Percentiles rank a stretch among this genome's conserved stretches.
Evolutionary conservation across 92 coral and sea anemone genomes (phyloP).

Genomic region (Siderastrea siderea): DNA sequence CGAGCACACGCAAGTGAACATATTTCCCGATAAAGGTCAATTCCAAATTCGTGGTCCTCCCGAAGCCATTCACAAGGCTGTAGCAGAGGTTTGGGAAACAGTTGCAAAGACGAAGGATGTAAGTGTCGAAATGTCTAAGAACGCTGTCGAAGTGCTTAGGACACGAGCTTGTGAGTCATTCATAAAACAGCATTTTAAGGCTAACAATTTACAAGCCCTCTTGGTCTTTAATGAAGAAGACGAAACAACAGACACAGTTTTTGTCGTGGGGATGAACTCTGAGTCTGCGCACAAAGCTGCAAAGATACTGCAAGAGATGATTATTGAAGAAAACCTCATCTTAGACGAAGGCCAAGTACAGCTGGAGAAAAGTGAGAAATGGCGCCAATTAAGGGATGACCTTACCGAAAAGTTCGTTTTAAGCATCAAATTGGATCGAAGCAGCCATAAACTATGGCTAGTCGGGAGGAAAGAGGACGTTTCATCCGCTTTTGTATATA

Average conservation of each 20-base stretch:
- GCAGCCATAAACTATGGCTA: conserved; percentile 53
- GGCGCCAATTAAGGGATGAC: conserved; percentile 47
- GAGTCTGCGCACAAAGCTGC: conserved; percentile 51
- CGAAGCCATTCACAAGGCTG: conserved; percentile 36
- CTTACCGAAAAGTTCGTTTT: conserved; percentile 16
- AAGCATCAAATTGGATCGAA: conserved; percentile 32
- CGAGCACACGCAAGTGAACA: conserved; percentile 27
- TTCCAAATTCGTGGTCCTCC: conserved; percentile 57
- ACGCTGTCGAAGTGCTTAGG: neutral
- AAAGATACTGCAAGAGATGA: conserved; percentile 31
- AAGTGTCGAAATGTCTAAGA: conserved; percentile 1
- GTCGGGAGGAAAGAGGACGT: conserved; percentile 69
- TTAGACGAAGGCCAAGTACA: conserved; percentile 68
- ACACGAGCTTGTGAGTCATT: neutral
- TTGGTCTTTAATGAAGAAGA: neutral
- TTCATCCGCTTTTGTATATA: conserved; percentile 3
- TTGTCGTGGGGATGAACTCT: too few species aligned
- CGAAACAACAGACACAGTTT: too few species aligned
- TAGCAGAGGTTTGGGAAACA: conserved; percentile 38
- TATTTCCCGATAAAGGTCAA: conserved; percentile 14
- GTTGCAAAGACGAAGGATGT: conserved; percentile 36
- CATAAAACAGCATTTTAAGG: conserved; percentile 1
- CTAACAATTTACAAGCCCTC: conserved; percentile 21
- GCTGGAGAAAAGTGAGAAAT: conserved; percentile 61
- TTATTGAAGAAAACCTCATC: conserved; percentile 50